Base-by-base conservation (phyloP, 2,797 vertebrate genomes). In the Philypnodon macrostomus region DNA sequence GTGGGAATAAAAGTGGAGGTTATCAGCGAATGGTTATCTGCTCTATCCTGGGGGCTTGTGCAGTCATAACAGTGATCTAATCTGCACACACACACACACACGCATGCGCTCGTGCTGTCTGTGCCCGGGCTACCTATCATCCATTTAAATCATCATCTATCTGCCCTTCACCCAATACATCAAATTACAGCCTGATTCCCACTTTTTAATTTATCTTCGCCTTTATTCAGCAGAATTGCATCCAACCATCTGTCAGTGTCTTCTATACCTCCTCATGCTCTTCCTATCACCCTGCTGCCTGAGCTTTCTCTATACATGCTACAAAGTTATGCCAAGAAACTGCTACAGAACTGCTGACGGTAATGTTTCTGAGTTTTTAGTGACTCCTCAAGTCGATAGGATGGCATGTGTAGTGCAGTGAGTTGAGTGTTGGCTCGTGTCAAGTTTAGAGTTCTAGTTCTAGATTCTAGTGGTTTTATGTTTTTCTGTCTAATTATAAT, bases 61-160 rank as follows among this genome's bases (percentile, higher is more conserved):
- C 70, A 81, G 74, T 83, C 77, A 82, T 86, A 81, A 83, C 79
- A 56, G 71, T 82, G 79, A 88, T 88, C 84, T 77, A 80, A 88
- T 87, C 78, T 68, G 64, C 66, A 73, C 62, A 60, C 61, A 58
- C 55, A 60, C 61, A 58, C 55, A 59, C 58, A 70, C 64, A 39
- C 18, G 41, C 5, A 0, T 34, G 4, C 63, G 34, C 61, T 60
- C 54, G 63, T 11, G 0, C 50, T 31, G 63, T 38, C 34, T 9
- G 55, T 53, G 52, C 67, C 60, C 65, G 47, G 67, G 69, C 68
- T 68, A 77, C 79, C 77, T 77, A 77, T 83, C 83, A 80, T 78
- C 74, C 59, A 58, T 80, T 73, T 73, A 81, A 75, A 68, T 63
- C 15, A 14, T 55, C 73, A 70, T 76, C 58, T 70, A 53, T 63